These are phyloP conservation scores for Zele albiditarsus DNA, from an alignment of 2,888 invertebrate genomes.

Conservation along the genomic window DNA sequence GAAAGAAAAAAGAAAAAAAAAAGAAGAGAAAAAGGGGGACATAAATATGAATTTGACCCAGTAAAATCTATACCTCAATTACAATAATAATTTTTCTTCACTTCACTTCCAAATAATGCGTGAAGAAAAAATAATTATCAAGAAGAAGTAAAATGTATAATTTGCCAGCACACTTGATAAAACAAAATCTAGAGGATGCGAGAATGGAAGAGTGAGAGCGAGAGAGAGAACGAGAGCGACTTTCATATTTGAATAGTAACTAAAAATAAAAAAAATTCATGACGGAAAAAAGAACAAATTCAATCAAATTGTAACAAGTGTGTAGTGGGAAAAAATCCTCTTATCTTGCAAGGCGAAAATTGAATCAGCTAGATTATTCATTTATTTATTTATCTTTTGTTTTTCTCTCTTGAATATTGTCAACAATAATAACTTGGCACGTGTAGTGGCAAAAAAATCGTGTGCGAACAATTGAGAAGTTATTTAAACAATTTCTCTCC, in stretches of 20 bases:
- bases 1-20: constrained; percentile 19
- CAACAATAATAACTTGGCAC: constrained; percentile 2
- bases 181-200: background rate
- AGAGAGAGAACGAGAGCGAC: background rate
- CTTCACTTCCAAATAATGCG: no score
- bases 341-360: background rate
- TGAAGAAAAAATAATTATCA: background rate
- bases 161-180: constrained; percentile 8
- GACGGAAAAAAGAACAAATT: background rate
- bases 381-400: background rate
- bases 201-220: no score
- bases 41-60: constrained; percentile 33
- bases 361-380: background rate
- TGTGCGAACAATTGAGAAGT: background rate
- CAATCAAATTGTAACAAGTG: background rate
- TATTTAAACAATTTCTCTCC: background rate
- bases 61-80: constrained; percentile 19
- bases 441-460: background rate
- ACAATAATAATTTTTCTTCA: background rate
- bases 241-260: background rate
- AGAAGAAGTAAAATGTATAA: background rate
- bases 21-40: constrained; percentile 9
- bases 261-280: background rate
- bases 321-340: background rate
- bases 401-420: background rate